Percentiles rank a stretch among this genome's conserved stretches.
Evolutionary conservation across 2,888 invertebrate genomes (phyloP).

Genomic region (Muschampia plurimacula): DNA sequence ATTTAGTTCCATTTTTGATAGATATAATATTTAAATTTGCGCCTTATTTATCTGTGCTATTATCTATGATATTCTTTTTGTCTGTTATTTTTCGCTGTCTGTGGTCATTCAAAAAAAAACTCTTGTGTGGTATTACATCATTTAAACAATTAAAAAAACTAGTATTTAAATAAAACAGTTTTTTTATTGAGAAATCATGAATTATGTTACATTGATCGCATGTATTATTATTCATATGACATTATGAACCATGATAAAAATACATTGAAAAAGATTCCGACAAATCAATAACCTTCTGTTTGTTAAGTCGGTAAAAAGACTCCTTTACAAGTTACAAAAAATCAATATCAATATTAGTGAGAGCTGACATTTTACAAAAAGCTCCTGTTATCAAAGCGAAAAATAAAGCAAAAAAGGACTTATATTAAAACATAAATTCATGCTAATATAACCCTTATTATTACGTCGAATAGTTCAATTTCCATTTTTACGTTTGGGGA

Average conservation of each 20-base stretch:
- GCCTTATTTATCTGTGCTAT: too few relatives aligned
- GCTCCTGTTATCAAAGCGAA: neutral
- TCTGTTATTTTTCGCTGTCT: too few relatives aligned
- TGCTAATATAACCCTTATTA: neutral
- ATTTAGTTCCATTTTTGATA: too few relatives aligned
- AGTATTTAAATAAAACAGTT: too few relatives aligned
- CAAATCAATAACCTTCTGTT: neutral
- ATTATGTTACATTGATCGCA: too few relatives aligned
- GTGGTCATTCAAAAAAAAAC: too few relatives aligned
- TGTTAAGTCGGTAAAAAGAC: neutral
- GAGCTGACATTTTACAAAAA: conserved; percentile 19
- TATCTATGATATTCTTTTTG: too few relatives aligned
- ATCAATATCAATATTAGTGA: conserved; percentile 18
- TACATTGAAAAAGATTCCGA: conserved; percentile 1
- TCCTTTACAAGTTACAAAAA: neutral
- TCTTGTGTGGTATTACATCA: too few relatives aligned
- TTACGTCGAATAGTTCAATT: neutral
- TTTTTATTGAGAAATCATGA: too few relatives aligned
- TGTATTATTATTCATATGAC: too few relatives aligned
- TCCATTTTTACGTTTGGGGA: neutral
- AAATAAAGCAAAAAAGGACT: neutral
- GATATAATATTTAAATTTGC: too few relatives aligned
- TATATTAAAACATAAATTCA: neutral
- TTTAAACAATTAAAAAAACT: too few relatives aligned
- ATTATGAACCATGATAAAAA: neutral